A percentile compares a stretch with the other conserved stretches of the same genome.
These are phyloP conservation scores for Tenthredo livida DNA, from an alignment of 2,888 invertebrate genomes.

Conservation along the genomic window DNA sequence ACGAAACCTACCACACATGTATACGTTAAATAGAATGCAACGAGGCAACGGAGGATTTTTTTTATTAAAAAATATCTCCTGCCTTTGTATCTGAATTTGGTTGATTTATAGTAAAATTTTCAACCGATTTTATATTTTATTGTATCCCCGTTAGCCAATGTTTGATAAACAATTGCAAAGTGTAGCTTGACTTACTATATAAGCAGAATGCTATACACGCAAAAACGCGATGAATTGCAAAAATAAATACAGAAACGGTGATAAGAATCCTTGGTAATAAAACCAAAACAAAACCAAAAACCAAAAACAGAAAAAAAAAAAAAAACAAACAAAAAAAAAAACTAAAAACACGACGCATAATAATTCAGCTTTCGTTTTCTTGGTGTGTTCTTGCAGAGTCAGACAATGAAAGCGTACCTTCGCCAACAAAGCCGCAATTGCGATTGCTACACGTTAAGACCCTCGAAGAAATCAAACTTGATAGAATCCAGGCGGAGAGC, in stretches of 20 bases:
- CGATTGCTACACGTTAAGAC: constrained; percentile 81
- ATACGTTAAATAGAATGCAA: background rate
- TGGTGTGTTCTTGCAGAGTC: constrained; percentile 88
- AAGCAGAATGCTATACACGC: constrained; percentile 5
- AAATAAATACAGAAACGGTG: background rate
- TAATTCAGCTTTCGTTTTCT: constrained; percentile 60
- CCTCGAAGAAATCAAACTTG: constrained; percentile 85
- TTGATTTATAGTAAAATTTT: background rate
- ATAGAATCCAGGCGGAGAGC: constrained; percentile 86
- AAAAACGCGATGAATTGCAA: background rate
- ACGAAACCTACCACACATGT: too few relatives aligned
- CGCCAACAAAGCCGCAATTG: constrained; percentile 80
- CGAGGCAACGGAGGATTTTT: background rate
- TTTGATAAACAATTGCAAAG: background rate
- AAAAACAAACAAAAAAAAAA: constrained; percentile 1
- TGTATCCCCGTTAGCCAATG: background rate
- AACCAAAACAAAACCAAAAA: background rate
- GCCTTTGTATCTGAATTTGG: background rate
- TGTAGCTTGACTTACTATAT: too few relatives aligned
- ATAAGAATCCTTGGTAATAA: background rate
- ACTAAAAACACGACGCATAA: constrained; percentile 48
- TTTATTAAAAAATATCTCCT: background rate
- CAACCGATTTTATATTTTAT: background rate
- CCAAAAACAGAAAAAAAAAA: background rate
- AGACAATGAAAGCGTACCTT: constrained; percentile 86